These are phyloP conservation scores for Tachysurus vachellii DNA, from an alignment of 2,113 vertebrate genomes.

Conservation along the genomic window DNA sequence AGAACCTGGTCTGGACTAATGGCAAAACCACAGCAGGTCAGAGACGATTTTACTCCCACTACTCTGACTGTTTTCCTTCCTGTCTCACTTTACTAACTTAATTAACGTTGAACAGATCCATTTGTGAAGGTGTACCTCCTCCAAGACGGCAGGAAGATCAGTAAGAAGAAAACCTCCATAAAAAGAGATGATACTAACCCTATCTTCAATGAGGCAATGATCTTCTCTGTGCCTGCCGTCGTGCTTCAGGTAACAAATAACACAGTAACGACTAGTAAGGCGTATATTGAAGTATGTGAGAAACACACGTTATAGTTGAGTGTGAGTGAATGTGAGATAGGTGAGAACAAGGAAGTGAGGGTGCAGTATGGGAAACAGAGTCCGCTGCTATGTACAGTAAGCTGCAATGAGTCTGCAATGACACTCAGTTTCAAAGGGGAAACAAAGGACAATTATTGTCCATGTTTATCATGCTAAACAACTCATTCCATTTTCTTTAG, in stretches of 20 bases:
- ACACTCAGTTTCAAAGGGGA: not conserved
- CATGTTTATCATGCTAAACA: not conserved
- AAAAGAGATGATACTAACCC: conserved; percentile 94
- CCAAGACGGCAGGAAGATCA: conserved; percentile 96
- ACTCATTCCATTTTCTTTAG: not conserved
- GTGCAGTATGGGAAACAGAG: no score
- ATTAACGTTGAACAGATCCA: conserved; percentile 76
- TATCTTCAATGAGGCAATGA: conserved; percentile 98
- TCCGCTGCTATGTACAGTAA: no score
- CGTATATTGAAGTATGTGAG: no score
- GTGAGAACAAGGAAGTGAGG: not conserved
- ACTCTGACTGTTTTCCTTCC: not conserved
- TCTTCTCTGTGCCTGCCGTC: conserved; percentile 92
- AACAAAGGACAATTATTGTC: not conserved
- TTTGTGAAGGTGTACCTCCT: conserved; percentile 98
- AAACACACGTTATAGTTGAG: not conserved
- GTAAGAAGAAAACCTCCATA: conserved; percentile 95
- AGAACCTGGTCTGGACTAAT: conserved; percentile 89
- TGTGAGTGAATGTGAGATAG: not conserved
- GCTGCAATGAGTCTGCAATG: no score
- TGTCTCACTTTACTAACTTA: not conserved
- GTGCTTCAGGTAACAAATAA: conserved; percentile 84
- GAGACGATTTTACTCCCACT: conserved; percentile 4
- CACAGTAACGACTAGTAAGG: not conserved
- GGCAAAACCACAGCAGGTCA: conserved; percentile 88